Evolutionary conservation across 2,888 invertebrate species (phyloP).

Genomic region (Chloroclysta siterata): DNA sequence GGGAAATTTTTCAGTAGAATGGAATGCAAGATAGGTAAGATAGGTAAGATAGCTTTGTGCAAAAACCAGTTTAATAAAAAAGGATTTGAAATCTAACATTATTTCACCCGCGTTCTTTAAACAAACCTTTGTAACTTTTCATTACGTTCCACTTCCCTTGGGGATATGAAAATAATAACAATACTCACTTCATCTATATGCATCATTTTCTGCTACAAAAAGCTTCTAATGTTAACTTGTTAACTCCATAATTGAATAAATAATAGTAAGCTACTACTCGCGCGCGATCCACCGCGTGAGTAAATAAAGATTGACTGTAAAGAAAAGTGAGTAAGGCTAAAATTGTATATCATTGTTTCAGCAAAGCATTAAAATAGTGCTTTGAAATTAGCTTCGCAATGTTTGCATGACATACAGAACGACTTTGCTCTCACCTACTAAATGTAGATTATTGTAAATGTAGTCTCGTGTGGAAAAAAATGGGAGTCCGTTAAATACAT

Average conservation of each 20-base stretch:
- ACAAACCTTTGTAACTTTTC: conserved; percentile 1
- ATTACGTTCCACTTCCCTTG: not conserved
- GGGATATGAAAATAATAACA: not conserved
- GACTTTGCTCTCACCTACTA: conserved; percentile 1
- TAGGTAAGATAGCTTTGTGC: too few relatives aligned
- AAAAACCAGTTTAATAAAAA: not conserved
- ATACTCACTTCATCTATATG: too few relatives aligned
- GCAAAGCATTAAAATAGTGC: not conserved
- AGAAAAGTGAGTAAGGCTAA: too few relatives aligned
- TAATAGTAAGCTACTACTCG: too few relatives aligned
- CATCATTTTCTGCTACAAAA: too few relatives aligned
- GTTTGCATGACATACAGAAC: conserved; percentile 1
- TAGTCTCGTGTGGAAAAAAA: conserved; percentile 37
- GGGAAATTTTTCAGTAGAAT: not conserved
- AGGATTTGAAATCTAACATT: not conserved
- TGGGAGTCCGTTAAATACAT: conserved; percentile 56
- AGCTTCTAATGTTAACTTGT: too few relatives aligned
- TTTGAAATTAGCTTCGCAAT: not conserved
- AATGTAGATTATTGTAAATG: conserved; percentile 23
- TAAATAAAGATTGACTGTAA: too few relatives aligned
- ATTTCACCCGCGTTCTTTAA: not conserved
- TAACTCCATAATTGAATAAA: too few relatives aligned
- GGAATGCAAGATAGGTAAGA: not conserved
- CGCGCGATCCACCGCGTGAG: too few relatives aligned
- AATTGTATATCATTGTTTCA: too few relatives aligned